phyloP scores from a whole-genome alignment of 2,888 invertebrate species.

The Tenthredo livida region DNA sequence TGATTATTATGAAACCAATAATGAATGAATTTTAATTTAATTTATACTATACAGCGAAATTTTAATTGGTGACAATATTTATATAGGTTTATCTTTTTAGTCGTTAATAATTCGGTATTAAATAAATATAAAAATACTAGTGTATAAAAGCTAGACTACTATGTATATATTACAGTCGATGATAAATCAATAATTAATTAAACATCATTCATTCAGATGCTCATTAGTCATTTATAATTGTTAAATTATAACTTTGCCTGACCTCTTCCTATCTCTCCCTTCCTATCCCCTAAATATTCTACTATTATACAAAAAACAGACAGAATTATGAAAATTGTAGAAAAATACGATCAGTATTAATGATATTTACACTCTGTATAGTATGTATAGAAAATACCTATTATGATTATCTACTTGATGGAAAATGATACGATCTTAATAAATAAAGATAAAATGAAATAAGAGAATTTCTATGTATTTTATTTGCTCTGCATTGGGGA shows the following conservation, averaged over 20 bases:
- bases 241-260: background rate
- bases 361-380: background rate
- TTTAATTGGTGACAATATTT: background rate
- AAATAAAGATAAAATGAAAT: background rate
- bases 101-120: slow-evolving; percentile 1
- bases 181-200: background rate
- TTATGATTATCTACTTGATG: background rate
- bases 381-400: background rate
- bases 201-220: background rate
- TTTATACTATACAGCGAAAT: background rate
- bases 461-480: background rate
- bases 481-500: background rate
- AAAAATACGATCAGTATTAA: background rate
- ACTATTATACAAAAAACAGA: background rate
- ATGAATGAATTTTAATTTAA: background rate
- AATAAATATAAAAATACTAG: slow-evolving; percentile 21
- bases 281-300: background rate
- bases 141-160: slow-evolving; percentile 21
- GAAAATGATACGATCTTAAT: background rate
- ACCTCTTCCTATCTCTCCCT: background rate
- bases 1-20: background rate
- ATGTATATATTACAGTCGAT: background rate
- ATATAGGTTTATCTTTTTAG: background rate
- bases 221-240: too few species aligned
- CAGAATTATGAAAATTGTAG: background rate